Evolutionary conservation across 2,888 invertebrate species (phyloP), one percentile per base, ranked within the genome.

Genomic region (Priapulus caudatus): DNA sequence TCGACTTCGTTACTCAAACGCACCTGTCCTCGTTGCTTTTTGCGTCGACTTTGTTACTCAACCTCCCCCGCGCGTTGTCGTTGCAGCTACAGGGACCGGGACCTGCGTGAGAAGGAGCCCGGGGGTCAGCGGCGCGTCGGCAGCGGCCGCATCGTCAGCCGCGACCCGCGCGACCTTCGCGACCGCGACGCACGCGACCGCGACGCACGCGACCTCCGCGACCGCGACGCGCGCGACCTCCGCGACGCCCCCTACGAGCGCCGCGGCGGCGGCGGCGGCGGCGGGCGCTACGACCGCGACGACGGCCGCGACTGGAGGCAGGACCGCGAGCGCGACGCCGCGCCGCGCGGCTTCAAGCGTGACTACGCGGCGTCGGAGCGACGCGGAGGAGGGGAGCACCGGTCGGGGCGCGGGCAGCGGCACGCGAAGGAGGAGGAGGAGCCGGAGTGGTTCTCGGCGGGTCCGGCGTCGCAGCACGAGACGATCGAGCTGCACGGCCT

Each of bases 401-500:
- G 56, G 24, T 20, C 52, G 48, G 51, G 54, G 48, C 23, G 55
- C 58, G 51, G 54, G 48, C 23, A 54, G 58, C 55, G 57, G 43
- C 57, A 52, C 20, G 49, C 61, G 44, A 57, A 59, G 77, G 64
- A 68, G 54, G 80, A 80, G 61, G 86, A 85, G 60, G 87, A 89
- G 69, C 91, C 91, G 2, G 90, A 91, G 73, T 91, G 92, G 87
- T 82, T 77, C 63, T 20, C 48, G 57, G 83, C 83, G 55, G 92
- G 91, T 45, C 92, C 92, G 46, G 84, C 85, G 56, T 90, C 90
- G 56, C 86, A 90, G 68, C 75, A 82, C 65, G 93, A 93, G 64
- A 89, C 87, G 33, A 93, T 93, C 63, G 93, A 93, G 71, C 75
- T 93, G 61, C 82, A 85, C 47, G 93, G 93, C 18, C 93, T 93